Evolutionary conservation across 2,888 invertebrate species (phyloP).

Genomic region (Sarcophaga carnaria): DNA sequence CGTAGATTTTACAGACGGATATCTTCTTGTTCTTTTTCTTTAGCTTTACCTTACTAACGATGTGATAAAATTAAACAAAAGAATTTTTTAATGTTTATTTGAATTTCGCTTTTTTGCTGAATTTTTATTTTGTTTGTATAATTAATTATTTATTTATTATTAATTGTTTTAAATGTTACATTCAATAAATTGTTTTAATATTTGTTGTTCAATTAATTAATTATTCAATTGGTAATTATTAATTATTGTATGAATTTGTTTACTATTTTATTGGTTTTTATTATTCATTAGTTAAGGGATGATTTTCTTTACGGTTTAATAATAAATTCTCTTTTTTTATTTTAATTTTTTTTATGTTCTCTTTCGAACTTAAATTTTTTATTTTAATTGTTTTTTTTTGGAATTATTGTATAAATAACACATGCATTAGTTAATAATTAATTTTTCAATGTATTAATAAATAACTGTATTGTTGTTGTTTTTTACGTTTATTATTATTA

Average conservation of each 20-base stretch:
- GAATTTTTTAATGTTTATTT: too few relatives aligned
- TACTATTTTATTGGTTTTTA: constrained; percentile 40
- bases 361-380: constrained; percentile 2
- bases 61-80: too few relatives aligned
- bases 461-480: background rate
- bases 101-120: background rate
- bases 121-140: constrained; percentile 24
- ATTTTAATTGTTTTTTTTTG: background rate
- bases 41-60: too few relatives aligned
- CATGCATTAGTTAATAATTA: constrained; percentile 49
- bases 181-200: constrained; percentile 58
- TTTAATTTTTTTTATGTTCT: constrained; percentile 7
- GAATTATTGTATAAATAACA: constrained; percentile 57
- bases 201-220: constrained; percentile 45
- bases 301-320: constrained; percentile 23
- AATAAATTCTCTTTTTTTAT: constrained; percentile 34
- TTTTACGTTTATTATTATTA: background rate
- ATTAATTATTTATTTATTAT: constrained; percentile 37
- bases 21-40: too few relatives aligned
- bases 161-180: constrained; percentile 49
- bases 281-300: background rate
- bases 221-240: constrained; percentile 27
- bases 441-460: constrained; percentile 1
- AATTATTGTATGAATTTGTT: constrained; percentile 45
- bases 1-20: too few relatives aligned